Base-by-base conservation (phyloP, 2,113 vertebrate species). In the Leucopsar rothschildi region DNA sequence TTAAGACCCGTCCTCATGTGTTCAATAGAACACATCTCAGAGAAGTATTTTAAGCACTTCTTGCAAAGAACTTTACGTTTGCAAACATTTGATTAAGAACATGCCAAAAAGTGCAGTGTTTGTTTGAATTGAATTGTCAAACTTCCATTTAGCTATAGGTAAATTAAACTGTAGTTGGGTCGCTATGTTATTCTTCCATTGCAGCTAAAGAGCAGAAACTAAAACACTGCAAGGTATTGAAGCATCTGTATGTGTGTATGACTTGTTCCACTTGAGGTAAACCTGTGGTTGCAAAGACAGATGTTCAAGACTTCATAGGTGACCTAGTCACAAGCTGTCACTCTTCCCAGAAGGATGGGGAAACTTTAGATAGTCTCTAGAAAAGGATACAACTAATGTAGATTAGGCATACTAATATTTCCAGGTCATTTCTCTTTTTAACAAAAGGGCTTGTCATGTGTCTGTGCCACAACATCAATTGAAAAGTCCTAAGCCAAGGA, bases 401-500 rank as follows among this genome's bases (percentile, higher is more conserved):
- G 40, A 33, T 18, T 5, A 27, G 21, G 16, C 5, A 10, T 7
- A 2, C 20, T 59, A 22, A 6, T 25, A 24, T 42, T 68, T 86
- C 33, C 22, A 64, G 49, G 33, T 15, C 31, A 13, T 10, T 64
- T 35, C 27, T 39, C 11, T 28, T 35, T 53, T 55, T 25, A 44
- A 31, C 20, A 28, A 5, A 49, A 69, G 63, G 19, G 16, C 6
- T 64, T 91, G 53, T n/a, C 6, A 1, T 10, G 2, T 47, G n/a
- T 60, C 16, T 91, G 57, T 52, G 33, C 24, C 21, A 27, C 31
- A 40, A 4, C 0, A 0, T 21, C 57, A 42, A 21, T 4, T 80
- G 20, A 50, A 59, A 83, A 52, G 33, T 64, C 23, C 20, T 56
- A 42, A 55, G 24, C 8, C 9, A 79, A 64, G 39, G 20, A 50